Conservation (phyloP, 2,888 invertebrate genomes). For the Phengaris alcon region DNA sequence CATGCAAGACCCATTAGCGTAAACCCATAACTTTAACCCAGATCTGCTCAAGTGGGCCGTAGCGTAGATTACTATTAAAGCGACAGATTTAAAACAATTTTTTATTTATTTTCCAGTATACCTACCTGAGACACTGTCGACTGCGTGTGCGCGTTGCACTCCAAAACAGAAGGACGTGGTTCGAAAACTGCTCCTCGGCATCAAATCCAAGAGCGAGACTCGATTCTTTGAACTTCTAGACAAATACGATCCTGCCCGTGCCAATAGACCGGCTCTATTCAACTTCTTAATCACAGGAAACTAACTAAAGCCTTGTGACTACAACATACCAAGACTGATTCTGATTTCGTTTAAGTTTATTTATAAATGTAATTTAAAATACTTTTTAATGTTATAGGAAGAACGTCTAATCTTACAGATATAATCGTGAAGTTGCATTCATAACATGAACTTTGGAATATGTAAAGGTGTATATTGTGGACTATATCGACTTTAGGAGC, state of each 20-base stretch:
- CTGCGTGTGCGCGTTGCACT: constrained; percentile 83
- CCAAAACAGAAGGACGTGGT: constrained; percentile 81
- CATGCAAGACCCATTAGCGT: too few relatives aligned
- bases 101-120: constrained; percentile 73
- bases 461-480: too few relatives aligned
- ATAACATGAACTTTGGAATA: too few relatives aligned
- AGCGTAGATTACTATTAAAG: too few relatives aligned
- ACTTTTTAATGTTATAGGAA: too few relatives aligned
- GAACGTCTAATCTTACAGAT: too few relatives aligned
- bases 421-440: too few relatives aligned
- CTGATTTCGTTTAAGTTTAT: neutral
- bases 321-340: neutral
- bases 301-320: constrained; percentile 38
- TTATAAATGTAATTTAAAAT: too few relatives aligned
- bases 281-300: constrained; percentile 69
- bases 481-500: too few relatives aligned
- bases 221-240: constrained; percentile 83
- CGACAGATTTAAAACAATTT: neutral
- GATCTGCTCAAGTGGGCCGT: too few relatives aligned
- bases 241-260: constrained; percentile 85
- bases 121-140: constrained; percentile 84
- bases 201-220: constrained; percentile 83
- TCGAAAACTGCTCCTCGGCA: constrained; percentile 82
- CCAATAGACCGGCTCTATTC: constrained; percentile 82
- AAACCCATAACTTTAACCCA: too few relatives aligned